These are phyloP conservation scores for Ditula angustiorana DNA, from an alignment of 2,888 invertebrate genomes.

Conservation along the genomic window DNA sequence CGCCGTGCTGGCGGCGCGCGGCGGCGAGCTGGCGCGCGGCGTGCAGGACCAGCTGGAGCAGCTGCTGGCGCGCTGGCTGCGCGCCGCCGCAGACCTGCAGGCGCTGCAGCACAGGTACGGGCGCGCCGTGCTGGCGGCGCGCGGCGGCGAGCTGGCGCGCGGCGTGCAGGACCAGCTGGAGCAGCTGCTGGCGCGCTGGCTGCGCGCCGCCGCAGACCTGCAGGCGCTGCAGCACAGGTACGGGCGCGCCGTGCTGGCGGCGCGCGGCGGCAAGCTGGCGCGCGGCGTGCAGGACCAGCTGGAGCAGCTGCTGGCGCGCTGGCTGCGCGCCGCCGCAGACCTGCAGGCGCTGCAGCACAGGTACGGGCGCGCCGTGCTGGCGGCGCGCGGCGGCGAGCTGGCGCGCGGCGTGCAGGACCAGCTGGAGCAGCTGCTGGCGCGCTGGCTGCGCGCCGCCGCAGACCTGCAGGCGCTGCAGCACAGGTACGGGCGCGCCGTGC, in stretches of 20 bases:
- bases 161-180: constrained; percentile 71
- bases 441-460: constrained; percentile 48
- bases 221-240: no score
- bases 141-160: constrained; percentile 84
- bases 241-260: neutral
- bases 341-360: no score
- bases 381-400: no score
- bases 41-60: constrained; percentile 82
- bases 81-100: constrained; percentile 49
- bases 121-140: constrained; percentile 60
- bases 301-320: constrained; percentile 61
- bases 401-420: constrained; percentile 83
- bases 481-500: neutral
- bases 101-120: no score
- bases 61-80: constrained; percentile 77
- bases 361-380: no score
- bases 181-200: constrained; percentile 69
- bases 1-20: neutral
- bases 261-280: constrained; percentile 77
- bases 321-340: constrained; percentile 48
- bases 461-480: no score
- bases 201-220: constrained; percentile 54
- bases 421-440: no score
- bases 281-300: constrained; percentile 70
- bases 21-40: constrained; percentile 68